These are phyloP conservation scores for Mesocentrotus franciscanus DNA, from an alignment of 53 echinoderm and acorn worm genomes.

Conservation along the genomic window DNA sequence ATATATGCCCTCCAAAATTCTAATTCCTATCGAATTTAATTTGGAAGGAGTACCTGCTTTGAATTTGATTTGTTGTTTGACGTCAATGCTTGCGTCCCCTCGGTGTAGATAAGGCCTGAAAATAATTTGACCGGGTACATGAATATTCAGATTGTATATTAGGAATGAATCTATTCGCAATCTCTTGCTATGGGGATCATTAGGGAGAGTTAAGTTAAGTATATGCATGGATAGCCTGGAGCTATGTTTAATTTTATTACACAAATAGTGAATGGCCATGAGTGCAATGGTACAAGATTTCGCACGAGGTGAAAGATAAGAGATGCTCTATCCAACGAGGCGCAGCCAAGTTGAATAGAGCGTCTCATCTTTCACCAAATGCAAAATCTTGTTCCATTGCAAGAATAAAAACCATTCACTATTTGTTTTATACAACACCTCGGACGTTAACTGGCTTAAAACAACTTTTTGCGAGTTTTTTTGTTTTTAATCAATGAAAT, in stretches of 20 bases:
- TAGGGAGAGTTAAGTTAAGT: not conserved
- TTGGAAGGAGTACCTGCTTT: not conserved
- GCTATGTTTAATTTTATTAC: not conserved
- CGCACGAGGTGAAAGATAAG: too few species aligned
- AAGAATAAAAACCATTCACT: too few species aligned
- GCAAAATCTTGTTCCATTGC: too few species aligned
- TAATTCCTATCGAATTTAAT: not conserved
- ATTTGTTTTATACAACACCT: too few species aligned
- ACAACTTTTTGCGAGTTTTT: too few species aligned
- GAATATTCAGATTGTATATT: constrained; percentile 7
- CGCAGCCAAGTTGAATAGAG: too few species aligned
- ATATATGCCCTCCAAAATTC: not conserved
- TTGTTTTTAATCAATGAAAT: too few species aligned
- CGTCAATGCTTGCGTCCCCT: not conserved
- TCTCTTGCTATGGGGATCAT: not conserved
- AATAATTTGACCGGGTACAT: not conserved
- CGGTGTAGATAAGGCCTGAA: not conserved
- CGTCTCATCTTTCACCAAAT: too few species aligned
- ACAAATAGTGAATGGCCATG: too few species aligned
- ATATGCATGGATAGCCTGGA: not conserved
- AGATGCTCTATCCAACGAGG: too few species aligned
- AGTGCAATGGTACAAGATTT: too few species aligned
- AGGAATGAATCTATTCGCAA: not conserved
- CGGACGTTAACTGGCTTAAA: too few species aligned
- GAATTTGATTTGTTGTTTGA: constrained; percentile 33